Base-by-base conservation (phyloP, 1,140 invertebrate species). In the Melanaphis sacchari region DNA sequence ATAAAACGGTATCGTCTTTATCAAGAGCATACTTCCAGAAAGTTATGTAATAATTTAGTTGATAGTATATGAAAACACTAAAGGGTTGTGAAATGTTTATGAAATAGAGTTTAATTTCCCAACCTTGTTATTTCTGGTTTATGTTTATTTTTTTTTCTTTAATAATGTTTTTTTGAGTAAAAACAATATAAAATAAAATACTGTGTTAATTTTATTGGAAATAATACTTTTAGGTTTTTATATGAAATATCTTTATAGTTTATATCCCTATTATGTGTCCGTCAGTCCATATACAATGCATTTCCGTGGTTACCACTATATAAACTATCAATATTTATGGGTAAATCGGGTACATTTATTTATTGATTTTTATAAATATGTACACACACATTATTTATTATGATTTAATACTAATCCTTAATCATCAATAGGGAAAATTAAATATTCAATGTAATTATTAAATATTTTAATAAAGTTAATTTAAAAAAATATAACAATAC, bases 1-100 rank as follows among this genome's bases (percentile, higher is more conserved):
- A 88, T 85, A 88, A 88, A 88, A 46, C n/a, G 31, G 59, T 76
- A 76, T 76, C 59, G 59, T 76, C 59, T 76, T 76, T 88, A 31
- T 49, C 43, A 46, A 88, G 43, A 49, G 41, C n/a, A 88, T 46
- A 46, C 43, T 88, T 46, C 3, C 43, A 26, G 31, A 38, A 84
- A 88, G 43, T n/a, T 38, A 46, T 88, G n/a, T 88, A 36, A 76
- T 21, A 43, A 46, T 36, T 88, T 88, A 46, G 43, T 88, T 88
- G 24, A 36, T 88, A 88, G 26, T 46, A 88, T 49, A 46, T 15
- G n/a, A 88, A 46, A 85, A 85, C 8, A 41, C 40, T 88, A 88
- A 46, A 88, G 26, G 21, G 85, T n/a, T 88, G 43, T 49, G 41
- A 88, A 88, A 88, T 26, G 31, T 88, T 88, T 49, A 38, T n/a